Percentiles rank a stretch among this genome's conserved stretches.
These are phyloP conservation scores for Diploptera punctata DNA, from an alignment of 2,888 invertebrate genomes.

Conservation along the genomic window DNA sequence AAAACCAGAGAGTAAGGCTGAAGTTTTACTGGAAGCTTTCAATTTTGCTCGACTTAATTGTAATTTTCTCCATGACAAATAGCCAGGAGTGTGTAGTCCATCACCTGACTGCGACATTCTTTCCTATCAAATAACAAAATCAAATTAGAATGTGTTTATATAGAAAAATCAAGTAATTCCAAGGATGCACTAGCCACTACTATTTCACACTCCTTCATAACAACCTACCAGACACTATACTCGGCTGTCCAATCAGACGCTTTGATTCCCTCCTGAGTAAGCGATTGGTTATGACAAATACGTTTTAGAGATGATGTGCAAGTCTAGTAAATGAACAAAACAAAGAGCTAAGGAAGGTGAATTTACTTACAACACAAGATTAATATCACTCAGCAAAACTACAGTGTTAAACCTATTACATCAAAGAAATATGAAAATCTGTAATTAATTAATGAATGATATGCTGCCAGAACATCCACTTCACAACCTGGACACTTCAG, in stretches of 20 bases:
- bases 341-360: neutral
- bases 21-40: conserved; percentile 97
- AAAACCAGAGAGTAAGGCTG: conserved; percentile 94
- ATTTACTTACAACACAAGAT: neutral
- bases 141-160: neutral
- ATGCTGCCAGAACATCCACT: too few relatives aligned
- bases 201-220: neutral
- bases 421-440: too few relatives aligned
- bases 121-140: conserved; percentile 30
- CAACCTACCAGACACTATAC: conserved; percentile 26
- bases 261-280: conserved; percentile 1
- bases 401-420: too few relatives aligned
- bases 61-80: conserved; percentile 87
- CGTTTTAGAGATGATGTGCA: conserved; percentile 24
- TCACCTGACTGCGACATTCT: conserved; percentile 76
- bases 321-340: conserved; percentile 32
- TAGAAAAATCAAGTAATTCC: neutral
- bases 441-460: too few relatives aligned
- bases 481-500: too few relatives aligned
- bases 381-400: too few relatives aligned
- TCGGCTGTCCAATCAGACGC: conserved; percentile 26
- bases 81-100: conserved; percentile 81
- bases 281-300: conserved; percentile 22
- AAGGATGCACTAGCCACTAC: neutral
- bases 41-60: conserved; percentile 96